A percentile compares a stretch with the other conserved stretches of the same genome.
Evolutionary conservation across 1,140 invertebrate genomes (phyloP).

Genomic region (Stratiolaelaps scimitus): DNA sequence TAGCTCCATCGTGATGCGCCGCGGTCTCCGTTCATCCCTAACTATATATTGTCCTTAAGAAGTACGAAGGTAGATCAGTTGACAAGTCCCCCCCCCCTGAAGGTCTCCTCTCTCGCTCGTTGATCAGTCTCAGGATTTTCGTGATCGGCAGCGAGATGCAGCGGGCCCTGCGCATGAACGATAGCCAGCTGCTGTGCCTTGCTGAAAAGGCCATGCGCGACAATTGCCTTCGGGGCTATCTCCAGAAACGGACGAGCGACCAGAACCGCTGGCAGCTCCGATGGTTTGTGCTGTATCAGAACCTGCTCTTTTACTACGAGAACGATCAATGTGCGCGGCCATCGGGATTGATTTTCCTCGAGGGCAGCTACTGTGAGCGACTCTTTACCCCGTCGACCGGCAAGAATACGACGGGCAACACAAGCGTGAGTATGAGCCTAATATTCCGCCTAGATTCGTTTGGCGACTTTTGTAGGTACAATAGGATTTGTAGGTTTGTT

Average conservation of each 20-base stretch:
- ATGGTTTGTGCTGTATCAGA: slow-evolving; percentile 85
- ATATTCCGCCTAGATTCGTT: slow-evolving; percentile 12
- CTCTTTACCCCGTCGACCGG: slow-evolving; percentile 46
- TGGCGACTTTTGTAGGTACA: no score
- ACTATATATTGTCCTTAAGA: no score
- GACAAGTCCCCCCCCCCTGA: no score
- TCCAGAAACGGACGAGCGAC: slow-evolving; percentile 72
- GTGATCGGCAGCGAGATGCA: slow-evolving; percentile 15
- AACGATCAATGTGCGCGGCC: slow-evolving; percentile 56
- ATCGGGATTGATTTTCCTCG: slow-evolving; percentile 67
- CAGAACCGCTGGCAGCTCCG: slow-evolving; percentile 74
- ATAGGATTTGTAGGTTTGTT: no score
- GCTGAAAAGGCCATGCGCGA: slow-evolving; percentile 69
- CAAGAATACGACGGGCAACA: slow-evolving; percentile 27
- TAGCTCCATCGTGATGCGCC: no score
- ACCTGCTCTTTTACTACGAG: slow-evolving; percentile 81
- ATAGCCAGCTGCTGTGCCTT: slow-evolving; percentile 60
- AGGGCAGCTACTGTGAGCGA: slow-evolving; percentile 77
- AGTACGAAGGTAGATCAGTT: no score
- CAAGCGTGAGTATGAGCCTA: slow-evolving; percentile 24
- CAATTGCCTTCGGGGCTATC: slow-evolving; percentile 58
- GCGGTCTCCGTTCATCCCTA: no score
- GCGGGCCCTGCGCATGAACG: slow-evolving; percentile 37
- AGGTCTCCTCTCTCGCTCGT: no score
- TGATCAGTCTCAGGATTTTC: slow-evolving; percentile 23